A percentile compares a stretch with the other conserved stretches of the same genome.
Conservation (phyloP, 2,888 invertebrate species). For the Arctia plantaginis region DNA sequence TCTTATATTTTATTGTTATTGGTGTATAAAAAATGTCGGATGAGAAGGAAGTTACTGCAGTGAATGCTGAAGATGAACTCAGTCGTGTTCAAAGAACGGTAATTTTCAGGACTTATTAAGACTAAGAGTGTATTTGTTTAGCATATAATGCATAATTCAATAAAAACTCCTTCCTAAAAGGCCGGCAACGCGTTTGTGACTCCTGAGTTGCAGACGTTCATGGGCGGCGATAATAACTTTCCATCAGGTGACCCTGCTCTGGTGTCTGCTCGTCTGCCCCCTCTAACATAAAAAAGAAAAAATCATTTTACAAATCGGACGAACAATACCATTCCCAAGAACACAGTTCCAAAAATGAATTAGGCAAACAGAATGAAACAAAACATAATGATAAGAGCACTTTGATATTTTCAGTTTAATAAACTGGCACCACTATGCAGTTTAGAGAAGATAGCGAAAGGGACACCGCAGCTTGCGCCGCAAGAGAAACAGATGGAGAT, state of each 20-base stretch:
- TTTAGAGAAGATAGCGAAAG: slow-evolving; percentile 90
- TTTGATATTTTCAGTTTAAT: slow-evolving; percentile 63
- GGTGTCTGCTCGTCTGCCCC: too few species aligned
- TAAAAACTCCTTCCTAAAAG: too few species aligned
- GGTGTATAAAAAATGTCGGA: background rate
- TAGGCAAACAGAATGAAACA: background rate
- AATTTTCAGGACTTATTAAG: slow-evolving; percentile 32
- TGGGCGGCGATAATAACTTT: too few species aligned
- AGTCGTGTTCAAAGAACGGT: slow-evolving; percentile 79
- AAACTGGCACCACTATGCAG: slow-evolving; percentile 84
- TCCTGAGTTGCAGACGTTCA: too few species aligned
- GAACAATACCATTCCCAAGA: too few species aligned
- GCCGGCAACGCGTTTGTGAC: too few species aligned
- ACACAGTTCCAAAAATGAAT: background rate
- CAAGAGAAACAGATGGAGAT: slow-evolving; percentile 88
- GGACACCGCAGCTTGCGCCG: slow-evolving; percentile 88
- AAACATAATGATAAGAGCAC: background rate
- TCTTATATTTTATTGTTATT: background rate
- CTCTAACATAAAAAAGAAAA: too few species aligned
- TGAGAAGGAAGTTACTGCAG: background rate
- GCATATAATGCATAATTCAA: background rate
- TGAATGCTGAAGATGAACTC: slow-evolving; percentile 73
- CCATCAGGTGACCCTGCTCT: too few species aligned
- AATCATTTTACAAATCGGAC: too few species aligned
- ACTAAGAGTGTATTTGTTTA: background rate